Conservation (phyloP, 1,140 invertebrate species). For the Archegozetes longisetosus region DNA sequence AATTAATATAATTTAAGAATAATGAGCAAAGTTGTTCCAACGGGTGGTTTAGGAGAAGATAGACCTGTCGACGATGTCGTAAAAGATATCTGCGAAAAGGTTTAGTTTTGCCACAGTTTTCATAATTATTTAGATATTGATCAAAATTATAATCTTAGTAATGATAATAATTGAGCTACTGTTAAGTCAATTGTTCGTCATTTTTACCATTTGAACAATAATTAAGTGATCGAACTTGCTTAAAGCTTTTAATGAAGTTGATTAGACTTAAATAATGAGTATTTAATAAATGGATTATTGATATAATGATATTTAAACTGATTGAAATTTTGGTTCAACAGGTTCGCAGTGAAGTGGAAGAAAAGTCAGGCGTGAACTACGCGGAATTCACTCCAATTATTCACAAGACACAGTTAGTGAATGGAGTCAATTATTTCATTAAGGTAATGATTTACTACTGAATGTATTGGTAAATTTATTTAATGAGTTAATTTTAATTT, state of each 20-base stretch:
- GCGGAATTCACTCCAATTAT: conserved; percentile 17
- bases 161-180: too few species aligned
- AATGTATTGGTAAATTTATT: not conserved
- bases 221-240: too few species aligned
- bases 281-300: too few species aligned
- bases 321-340: conserved; percentile 7
- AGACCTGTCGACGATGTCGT: not conserved
- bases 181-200: too few species aligned
- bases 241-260: too few species aligned
- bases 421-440: conserved; percentile 24
- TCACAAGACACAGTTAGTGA: conserved; percentile 21
- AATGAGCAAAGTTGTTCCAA: not conserved
- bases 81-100: not conserved
- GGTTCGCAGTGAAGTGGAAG: conserved; percentile 18
- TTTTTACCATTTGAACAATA: too few species aligned
- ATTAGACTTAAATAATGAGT: too few species aligned
- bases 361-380: conserved; percentile 18
- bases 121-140: too few species aligned
- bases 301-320: too few species aligned
- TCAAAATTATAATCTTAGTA: too few species aligned
- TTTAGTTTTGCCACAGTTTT: too few species aligned
- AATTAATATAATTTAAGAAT: too few species aligned
- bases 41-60: not conserved
- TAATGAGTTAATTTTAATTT: not conserved
- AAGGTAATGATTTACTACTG: conserved; percentile 18